Evolutionary conservation across 2,888 invertebrate species (phyloP), one percentile per base, ranked within the genome.

Genomic region (Aelia acuminata): DNA sequence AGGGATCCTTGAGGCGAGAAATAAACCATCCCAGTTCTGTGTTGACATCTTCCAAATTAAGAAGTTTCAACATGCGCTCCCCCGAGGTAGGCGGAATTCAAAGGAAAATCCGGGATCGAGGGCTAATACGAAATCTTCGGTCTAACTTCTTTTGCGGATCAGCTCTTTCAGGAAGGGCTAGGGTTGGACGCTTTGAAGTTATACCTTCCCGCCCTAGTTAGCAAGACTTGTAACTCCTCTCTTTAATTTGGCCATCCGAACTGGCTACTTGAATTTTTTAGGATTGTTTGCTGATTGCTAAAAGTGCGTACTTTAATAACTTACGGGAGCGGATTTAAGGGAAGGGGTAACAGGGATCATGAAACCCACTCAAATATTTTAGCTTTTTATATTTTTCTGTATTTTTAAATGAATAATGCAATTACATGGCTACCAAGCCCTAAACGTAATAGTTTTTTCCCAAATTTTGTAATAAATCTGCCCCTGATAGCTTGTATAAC

Each of bases 71-170:
- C 80, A 80, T 80, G 80, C 43, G 43, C 80, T 80, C 80, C 13
- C n/a, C n/a, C 43, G 20, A 47, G 43, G 39, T 22, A n/a, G 80
- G 22, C n/a, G 22, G 80, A 80, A 80, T 80, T 80, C 43, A 80
- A 80, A 80, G 43, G 80, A n/a, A 80, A 80, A 80, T 47, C 39
- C 80, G 13, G 39, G 43, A 47, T 47, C n/a, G 80, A 43, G n/a
- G 80, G 43, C 80, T 47, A 80, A 39, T 80, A 80, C 39, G n/a
- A 80, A 39, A 43, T 39, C 43, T 80, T 80, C n/a, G 39, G 39
- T n/a, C 39, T 43, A 80, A 80, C n/a, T 80, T 80, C 80, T 47
- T 47, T 80, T 80, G 39, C 43, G 80, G 80, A 80, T 80, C 80
- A 80, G 43, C 39, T 80, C 39, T 80, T 80, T 80, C 35, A 80